Base-by-base conservation (phyloP, 2,113 vertebrate species). In the Dasyurus viverrinus region DNA sequence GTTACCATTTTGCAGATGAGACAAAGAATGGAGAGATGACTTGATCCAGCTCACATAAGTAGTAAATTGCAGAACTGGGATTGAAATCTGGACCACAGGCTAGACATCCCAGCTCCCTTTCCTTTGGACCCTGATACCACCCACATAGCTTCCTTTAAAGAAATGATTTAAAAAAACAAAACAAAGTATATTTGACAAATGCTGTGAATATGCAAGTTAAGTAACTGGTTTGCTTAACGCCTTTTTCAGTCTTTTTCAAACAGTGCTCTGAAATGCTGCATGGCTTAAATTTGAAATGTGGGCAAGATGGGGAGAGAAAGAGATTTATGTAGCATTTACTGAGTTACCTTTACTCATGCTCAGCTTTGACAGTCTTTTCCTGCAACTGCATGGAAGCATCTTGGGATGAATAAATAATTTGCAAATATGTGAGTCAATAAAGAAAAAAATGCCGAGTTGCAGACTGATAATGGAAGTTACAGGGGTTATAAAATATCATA, bases 341-440 rank as follows among this genome's bases (percentile, higher is more conserved):
- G 90, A 96, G 89, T 76, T 89, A 91, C 36, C 92, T 97, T 96
- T 96, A 90, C 94, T 93, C 42, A 93, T 89, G 84, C 30, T 97
- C 50, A 52, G 50, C 54, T 89, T 91, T 93, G 42, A 47, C 93
- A 89, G 94, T 97, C 27, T 97, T 95, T 92, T 96, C 91, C 94
- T 96, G 95, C 91, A 94, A 68, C 92, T 96, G 60, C n/a, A 53
- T 94, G 53, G 89, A 89, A 95, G 30, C 84, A 93, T 92, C 96
- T 97, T 94, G 89, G 93, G 53, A 97, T 92, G 53, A 96, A 94
- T 97, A 98, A 97, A 97, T 95, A 97, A 97, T 94, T 96, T 97
- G 95, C 60, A 93, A 97, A 95, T 98, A 91, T 90, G 89, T 96
- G 96, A 98, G 96, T 98, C 93, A 97, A 93, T 91, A 97, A 96